Percentiles rank a stretch among this genome's conserved stretches.
Evolutionary conservation across 2,888 invertebrate species (phyloP).

Genomic region (Andrena trimmerana): DNA sequence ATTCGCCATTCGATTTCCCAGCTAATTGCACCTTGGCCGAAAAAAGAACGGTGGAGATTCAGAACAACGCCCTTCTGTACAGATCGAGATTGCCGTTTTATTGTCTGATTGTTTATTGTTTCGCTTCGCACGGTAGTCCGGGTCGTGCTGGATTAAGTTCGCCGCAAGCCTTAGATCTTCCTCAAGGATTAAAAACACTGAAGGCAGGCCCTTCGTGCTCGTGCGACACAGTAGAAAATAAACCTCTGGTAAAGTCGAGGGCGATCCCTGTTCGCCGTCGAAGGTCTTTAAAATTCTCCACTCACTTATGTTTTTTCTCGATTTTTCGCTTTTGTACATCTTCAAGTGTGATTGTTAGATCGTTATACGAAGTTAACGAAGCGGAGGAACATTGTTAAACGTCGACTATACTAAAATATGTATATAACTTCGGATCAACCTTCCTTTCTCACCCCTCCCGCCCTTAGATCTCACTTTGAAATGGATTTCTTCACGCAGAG

Average conservation of each 20-base stretch:
- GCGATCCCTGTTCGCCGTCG: background rate
- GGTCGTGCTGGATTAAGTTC: background rate
- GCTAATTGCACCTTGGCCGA: background rate
- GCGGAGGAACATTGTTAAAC: conserved; percentile 43
- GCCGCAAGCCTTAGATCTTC: background rate
- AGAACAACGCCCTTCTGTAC: background rate
- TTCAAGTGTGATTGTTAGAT: conserved; percentile 16
- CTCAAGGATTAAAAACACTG: conserved; percentile 36
- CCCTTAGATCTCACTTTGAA: background rate
- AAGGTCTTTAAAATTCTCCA: background rate
- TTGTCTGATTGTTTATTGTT: conserved; percentile 43
- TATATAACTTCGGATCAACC: background rate
- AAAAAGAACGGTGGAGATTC: background rate
- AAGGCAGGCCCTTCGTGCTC: background rate
- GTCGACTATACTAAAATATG: conserved; percentile 32
- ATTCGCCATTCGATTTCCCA: background rate
- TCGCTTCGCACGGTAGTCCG: background rate
- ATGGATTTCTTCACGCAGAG: too few relatives aligned
- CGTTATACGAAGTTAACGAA: conserved; percentile 36
- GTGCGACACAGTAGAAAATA: conserved; percentile 5
- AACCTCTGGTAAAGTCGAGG: conserved; percentile 1
- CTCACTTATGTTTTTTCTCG: background rate
- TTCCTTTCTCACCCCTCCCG: background rate
- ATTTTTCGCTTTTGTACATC: conserved; percentile 19
- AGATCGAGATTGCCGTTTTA: conserved; percentile 21